Evolutionary conservation across 2,113 vertebrate species (phyloP), one percentile per base, ranked within the genome.

Genomic region (Apteryx owenii): DNA sequence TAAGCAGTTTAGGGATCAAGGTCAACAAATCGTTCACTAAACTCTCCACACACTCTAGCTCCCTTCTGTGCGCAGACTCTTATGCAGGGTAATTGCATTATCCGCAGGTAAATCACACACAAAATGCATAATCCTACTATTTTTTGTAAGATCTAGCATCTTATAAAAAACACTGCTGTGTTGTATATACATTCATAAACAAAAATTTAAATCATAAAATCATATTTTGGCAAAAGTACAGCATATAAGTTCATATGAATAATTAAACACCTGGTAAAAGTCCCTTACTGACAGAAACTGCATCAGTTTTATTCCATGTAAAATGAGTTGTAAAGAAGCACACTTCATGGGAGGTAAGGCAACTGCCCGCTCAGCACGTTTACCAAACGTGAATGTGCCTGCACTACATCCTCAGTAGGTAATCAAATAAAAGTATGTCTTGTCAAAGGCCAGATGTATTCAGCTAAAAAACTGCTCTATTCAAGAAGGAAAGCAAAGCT

Each of bases 401-500:
- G 84, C 71, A 92, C 64, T 89, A 62, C 70, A 50, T 95, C 75
- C 93, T 93, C 72, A 81, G 31, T 51, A 77, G 68, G 68, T 91
- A 95, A 94, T 89, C 87, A 95, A 81, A 85, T 50, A 81, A 68
- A 96, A 94, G 25, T 19, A 85, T 0, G 1, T 31, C 73, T 54
- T 85, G 71, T 77, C 81, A 89, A 95, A 95, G 40, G 60, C 58
- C 93, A 90, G 73, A 95, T 92, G 78, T 56, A 64, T 46, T 90
- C 48, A 58, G 69, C 58, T 81, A 42, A 90, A 16, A 89, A 94
- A 95, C 25, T 29, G 36, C 26, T 83, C 20, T 92, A 44, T 58
- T 79, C 85, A 93, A 44, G 40, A 78, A 73, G 19, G 10, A 68
- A 92, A 42, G n/a, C 73, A 89, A 85, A 93, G 29, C 18, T 75